Base-by-base conservation (phyloP, 1,140 invertebrate genomes). In the Lucilia cuprina region DNA sequence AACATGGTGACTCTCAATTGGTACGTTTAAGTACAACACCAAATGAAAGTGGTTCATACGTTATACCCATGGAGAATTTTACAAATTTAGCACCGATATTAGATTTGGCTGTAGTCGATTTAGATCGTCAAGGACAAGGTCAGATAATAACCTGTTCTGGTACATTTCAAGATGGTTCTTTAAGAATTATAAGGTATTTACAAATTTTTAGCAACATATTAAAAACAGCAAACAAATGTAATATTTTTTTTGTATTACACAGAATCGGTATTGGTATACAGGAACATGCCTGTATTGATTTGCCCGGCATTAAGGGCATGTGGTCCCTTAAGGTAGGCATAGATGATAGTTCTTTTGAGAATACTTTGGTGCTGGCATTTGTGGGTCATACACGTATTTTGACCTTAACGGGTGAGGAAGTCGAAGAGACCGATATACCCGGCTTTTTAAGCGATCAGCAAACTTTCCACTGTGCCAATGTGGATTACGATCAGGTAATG, bases 91-190 rank as follows among this genome's bases (percentile, higher is more conserved):
- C 98, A 5, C 98, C 98, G 0, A 99, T 99, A 88, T 94, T 98
- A 25, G 99, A 99, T 91, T 99, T 99, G 96, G 97, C 97, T 86
- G 96, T 99, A 2, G 97, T 99, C 0, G 98, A 99, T 92, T 93
- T 99, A 82, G 99, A 99, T 92, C 92, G 97, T 60, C 98, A 99
- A 92, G 98, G 98, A 0, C 98, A 99, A 92, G 98, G 98, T 10
- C 98, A 99, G 92, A 94, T 99, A 83, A 98, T 99, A 5, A 99
- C 98, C 0, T 99, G 98, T 90, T 99, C 98, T 10, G 98, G 96
- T 92, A 92, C 96, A n/a, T 98, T 96, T 89, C 99, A 99, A 92
- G 98, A 99, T 92, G 99, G 99, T 0, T 99, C 98, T 0, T 92
- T 99, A 17, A 93, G 98, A 78, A 99, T 99, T 78, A 99, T 99